Evolutionary conservation across 2,113 vertebrate genomes (phyloP).

Genomic region (Zapornia atra): DNA sequence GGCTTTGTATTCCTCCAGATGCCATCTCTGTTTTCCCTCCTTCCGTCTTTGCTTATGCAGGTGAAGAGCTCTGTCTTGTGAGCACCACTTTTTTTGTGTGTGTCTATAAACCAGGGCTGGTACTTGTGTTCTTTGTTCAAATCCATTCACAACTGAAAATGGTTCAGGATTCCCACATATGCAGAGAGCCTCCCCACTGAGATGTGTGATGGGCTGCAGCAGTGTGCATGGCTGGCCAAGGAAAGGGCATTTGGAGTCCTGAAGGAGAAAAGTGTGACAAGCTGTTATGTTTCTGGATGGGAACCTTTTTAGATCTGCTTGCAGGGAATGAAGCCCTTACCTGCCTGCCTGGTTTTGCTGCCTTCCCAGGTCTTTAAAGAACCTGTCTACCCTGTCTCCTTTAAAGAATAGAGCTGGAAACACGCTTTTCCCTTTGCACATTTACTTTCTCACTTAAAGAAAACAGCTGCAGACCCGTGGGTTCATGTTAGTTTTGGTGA

Average conservation of each 20-base stretch:
- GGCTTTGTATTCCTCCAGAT: neutral
- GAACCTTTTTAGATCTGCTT: neutral
- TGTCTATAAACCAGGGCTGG: neutral
- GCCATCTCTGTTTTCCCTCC: neutral
- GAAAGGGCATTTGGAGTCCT: neutral
- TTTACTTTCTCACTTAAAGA: neutral
- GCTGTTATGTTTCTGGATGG: neutral
- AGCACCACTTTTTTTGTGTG: neutral
- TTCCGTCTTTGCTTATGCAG: neutral
- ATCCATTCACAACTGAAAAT: neutral
- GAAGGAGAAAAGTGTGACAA: neutral
- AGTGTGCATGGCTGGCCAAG: neutral
- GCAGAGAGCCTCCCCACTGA: neutral
- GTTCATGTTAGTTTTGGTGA: neutral
- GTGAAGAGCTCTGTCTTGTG: neutral
- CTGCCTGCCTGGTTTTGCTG: slow-evolving; percentile 14
- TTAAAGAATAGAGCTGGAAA: neutral
- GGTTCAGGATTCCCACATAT: neutral
- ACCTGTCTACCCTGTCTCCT: neutral
- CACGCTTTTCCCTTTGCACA: neutral
- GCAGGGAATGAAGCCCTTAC: neutral
- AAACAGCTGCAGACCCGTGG: neutral
- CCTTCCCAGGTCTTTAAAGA: slow-evolving; percentile 21
- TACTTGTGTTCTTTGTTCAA: neutral
- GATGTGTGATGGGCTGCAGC: neutral